These are phyloP conservation scores for Apostichopus leukothele DNA, from an alignment of 53 echinoderm and acorn worm species.

Conservation along the genomic window DNA sequence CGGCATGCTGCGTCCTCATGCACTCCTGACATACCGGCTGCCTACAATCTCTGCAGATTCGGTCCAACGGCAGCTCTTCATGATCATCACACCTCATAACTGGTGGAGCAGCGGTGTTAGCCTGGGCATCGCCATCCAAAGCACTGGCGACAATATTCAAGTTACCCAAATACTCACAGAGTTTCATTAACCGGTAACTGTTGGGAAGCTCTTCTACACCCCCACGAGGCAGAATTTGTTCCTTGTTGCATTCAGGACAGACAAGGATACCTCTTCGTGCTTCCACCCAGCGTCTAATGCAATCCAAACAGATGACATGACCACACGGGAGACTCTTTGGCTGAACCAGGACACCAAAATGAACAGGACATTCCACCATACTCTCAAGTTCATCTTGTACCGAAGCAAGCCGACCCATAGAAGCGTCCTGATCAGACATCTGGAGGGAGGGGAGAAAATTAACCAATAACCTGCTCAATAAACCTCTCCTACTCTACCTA, in stretches of 20 bases:
- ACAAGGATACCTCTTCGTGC: conserved; percentile 44
- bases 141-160: conserved; percentile 28
- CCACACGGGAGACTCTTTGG: conserved; percentile 66
- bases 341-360: conserved; percentile 51
- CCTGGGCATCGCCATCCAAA: conserved; percentile 11
- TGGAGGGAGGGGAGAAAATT: background rate
- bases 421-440: background rate
- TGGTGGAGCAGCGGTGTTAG: background rate
- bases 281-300: conserved; percentile 58
- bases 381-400: conserved; percentile 54
- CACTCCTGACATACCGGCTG: conserved; percentile 64
- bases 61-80: conserved; percentile 41
- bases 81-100: conserved; percentile 49
- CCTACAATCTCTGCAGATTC: conserved; percentile 57
- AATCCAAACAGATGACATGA: conserved; percentile 66
- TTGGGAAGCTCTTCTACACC: conserved; percentile 59
- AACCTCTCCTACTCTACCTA: too few species aligned
- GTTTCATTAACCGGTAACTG: conserved; percentile 53
- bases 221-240: conserved; percentile 47
- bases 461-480: too few species aligned
- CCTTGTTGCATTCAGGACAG: conserved; percentile 60
- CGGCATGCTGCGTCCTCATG: conserved; percentile 31
- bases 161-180: conserved; percentile 56
- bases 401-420: background rate
- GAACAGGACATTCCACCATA: conserved; percentile 60